A percentile compares a stretch with the other conserved stretches of the same genome.
These are phyloP conservation scores for Eupithecia abbreviata DNA, from an alignment of 2,888 invertebrate species.

Conservation along the genomic window DNA sequence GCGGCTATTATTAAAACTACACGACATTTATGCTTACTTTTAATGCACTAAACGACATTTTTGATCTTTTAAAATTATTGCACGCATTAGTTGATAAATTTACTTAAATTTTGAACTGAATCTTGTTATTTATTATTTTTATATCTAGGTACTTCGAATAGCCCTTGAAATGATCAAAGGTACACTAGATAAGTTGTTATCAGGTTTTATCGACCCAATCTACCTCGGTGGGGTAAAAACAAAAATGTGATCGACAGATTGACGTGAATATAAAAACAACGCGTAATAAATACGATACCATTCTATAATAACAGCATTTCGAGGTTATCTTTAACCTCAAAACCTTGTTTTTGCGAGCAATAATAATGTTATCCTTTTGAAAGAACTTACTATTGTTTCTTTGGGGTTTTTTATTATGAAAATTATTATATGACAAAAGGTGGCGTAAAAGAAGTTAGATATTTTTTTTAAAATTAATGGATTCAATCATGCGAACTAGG, in stretches of 20 bases:
- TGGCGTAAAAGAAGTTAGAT: neutral
- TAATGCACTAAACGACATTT: neutral
- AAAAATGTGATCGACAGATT: conserved; percentile 30
- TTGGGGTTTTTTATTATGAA: neutral
- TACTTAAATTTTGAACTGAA: neutral
- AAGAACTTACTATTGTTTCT: neutral
- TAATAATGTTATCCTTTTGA: neutral
- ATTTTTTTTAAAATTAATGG: neutral
- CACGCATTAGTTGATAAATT: no score
- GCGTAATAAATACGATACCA: conserved; percentile 14
- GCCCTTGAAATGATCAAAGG: conserved; percentile 49
- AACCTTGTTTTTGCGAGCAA: conserved; percentile 5
- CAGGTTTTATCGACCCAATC: conserved; percentile 4
- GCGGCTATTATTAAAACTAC: neutral
- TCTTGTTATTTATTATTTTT: conserved; percentile 2
- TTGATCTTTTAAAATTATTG: neutral
- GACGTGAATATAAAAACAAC: conserved; percentile 14
- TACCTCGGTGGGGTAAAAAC: conserved; percentile 21
- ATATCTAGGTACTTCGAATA: conserved; percentile 3
- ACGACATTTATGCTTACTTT: neutral
- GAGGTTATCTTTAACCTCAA: conserved; percentile 11
- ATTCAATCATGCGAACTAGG: neutral
- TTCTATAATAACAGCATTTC: conserved; percentile 15
- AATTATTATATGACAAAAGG: neutral
- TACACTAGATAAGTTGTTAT: conserved; percentile 23